Base-by-base conservation (phyloP, 1,140 invertebrate genomes). In the Paraescarpia echinospica region DNA sequence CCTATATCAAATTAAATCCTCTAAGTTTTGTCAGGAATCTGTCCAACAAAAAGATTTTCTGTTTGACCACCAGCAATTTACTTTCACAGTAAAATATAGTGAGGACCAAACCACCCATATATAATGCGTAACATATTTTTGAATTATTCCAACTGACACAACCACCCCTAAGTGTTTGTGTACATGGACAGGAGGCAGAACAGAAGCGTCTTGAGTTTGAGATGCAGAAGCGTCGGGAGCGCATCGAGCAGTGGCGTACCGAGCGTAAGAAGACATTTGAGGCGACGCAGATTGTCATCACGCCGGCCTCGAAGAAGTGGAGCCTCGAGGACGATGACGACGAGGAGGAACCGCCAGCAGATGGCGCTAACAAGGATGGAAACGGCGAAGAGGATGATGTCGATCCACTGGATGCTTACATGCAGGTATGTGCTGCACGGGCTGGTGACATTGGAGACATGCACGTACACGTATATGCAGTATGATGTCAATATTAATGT, bases 391-490 rank as follows among this genome's bases (percentile, higher is more conserved):
- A 96, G 90, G 96, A 98, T 93, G 98, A 99, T 96, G 97, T 99
- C 91, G 99, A 99, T 97, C 98, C 99, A 27, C 96, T 99, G 9
- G 99, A 99, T 97, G 99, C 98, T 12, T 99, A 98, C 95, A 99
- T 99, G 99, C 97, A 98, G 95, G 98, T 34, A 5, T 34, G 33
- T 41, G 96, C 97, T 94, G 93, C 51, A 18, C 22, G 48, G 48
- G 48, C 48, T 1, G 8, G 8, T 51, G 0, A 9, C 48, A 9
- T 51, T 51, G 48, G 22, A 77, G 22, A 77, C 22, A 77, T 77
- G 22, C 59, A 77, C 27, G 22, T 6, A 77, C 59, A 77, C 59
- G 22, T 77, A 51, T 18, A 51, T 18, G 22, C 59, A 77, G 14
- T 18, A 22, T 77, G 59, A 31, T 77, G 59, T 77, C 59, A 77